Conservation (phyloP, 2,113 vertebrate species). For the Oplegnathus fasciatus region DNA sequence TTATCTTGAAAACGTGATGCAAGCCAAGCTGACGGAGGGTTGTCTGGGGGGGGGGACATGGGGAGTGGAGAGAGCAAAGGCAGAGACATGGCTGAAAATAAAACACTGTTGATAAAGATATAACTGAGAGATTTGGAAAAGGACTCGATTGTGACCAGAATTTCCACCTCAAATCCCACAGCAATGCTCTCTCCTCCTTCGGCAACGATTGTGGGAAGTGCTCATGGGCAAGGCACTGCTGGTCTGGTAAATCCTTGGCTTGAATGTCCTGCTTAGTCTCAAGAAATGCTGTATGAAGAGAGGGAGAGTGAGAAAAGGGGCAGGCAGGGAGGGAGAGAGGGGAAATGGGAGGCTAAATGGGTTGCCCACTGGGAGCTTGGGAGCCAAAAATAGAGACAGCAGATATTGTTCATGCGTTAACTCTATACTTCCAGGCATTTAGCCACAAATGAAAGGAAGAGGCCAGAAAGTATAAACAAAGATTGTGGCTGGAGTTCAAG, state of each 20-base stretch:
- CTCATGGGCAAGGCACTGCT: background rate
- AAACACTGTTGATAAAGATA: background rate
- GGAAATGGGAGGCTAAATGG: slow-evolving; percentile 58
- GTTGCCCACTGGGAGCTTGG: slow-evolving; percentile 54
- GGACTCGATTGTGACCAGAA: background rate
- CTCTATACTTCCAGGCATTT: background rate
- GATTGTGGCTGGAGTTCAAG: background rate
- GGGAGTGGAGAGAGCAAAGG: background rate
- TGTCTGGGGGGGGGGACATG: no score
- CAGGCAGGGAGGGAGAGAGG: slow-evolving; percentile 24
- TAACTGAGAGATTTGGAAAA: background rate
- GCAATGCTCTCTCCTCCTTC: background rate
- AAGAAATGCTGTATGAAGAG: background rate
- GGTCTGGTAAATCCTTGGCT: background rate
- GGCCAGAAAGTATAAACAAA: background rate
- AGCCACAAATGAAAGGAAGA: background rate
- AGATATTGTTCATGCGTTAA: slow-evolving; percentile 37
- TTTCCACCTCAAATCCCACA: background rate
- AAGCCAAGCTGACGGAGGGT: background rate
- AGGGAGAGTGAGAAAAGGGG: background rate
- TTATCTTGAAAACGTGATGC: slow-evolving; percentile 28
- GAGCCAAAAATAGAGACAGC: slow-evolving; percentile 62
- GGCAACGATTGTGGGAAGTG: background rate
- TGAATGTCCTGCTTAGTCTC: background rate
- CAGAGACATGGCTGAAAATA: background rate